Base-by-base conservation (phyloP, 2,888 invertebrate species). In the Lasioglossum morio region DNA sequence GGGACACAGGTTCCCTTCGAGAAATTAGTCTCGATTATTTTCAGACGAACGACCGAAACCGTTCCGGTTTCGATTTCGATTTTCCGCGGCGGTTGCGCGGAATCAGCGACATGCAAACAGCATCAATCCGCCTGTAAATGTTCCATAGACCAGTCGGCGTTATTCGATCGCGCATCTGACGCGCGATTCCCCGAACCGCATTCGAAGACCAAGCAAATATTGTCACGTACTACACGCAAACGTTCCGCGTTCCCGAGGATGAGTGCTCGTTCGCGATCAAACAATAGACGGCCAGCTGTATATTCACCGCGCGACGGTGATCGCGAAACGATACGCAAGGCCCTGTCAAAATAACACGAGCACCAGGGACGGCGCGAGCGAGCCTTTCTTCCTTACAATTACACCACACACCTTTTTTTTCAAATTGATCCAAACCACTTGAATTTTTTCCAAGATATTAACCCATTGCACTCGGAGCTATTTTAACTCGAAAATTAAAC, bases 321-420 rank as follows among this genome's bases (percentile, higher is more conserved):
- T 37, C 66, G 48, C n/a, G 43, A 53, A 76, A 46, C 19, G 75
- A 57, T n/a, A 66, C 69, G 23, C 19, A 8, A 10, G 23, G n/a
- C 43, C 72, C 75, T 86, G 82, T 63, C 81, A 89, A 89, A 90
- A 89, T 87, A 90, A 70, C n/a, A 87, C 72, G 40, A 10, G n/a
- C n/a, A 12, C 57, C 43, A 77, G 30, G 27, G 16, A 4, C 16
- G 2, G 19, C 48, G 23, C 48, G 19, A 27, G 14, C 14, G 57
- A 23, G 57, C 27, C 4, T 16, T 16, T 8, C n/a, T 3, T 43
- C 14, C 43, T 43, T 43, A 37, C 37, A 37, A 37, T 37, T 37
- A 43, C 12, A 43, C 43, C 0, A 14, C 4, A 43, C 14, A 43
- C n/a, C n/a, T n/a, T n/a, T 43, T 14, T 14, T 43, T 43, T 43